Conservation (phyloP, 2,797 vertebrate genomes). For the Notamacropus eugenii region DNA sequence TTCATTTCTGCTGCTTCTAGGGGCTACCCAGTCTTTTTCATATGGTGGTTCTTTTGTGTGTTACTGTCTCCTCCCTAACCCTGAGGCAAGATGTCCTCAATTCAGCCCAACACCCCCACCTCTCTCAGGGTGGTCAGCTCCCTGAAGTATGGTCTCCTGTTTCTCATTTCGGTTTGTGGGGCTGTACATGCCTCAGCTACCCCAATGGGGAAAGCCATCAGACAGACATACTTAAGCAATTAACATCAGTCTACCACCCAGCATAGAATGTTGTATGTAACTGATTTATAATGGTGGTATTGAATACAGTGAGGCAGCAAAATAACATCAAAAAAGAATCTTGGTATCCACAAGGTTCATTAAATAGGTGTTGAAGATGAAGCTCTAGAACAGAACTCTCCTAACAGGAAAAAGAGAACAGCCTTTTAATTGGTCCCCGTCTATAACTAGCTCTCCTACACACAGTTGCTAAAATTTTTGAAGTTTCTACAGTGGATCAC, state of each 20-base stretch:
- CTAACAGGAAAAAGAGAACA: conserved; percentile 5
- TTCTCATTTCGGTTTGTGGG: conserved; percentile 25
- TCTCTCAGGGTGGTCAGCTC: not conserved
- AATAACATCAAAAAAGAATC: conserved; percentile 21
- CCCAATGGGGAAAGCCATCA: conserved; percentile 11
- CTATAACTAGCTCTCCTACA: conserved; percentile 28
- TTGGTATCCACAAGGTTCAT: conserved; percentile 1
- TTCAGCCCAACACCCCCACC: not conserved
- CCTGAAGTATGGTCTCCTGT: not conserved
- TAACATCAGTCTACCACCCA: conserved; percentile 12
- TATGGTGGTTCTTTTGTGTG: not conserved
- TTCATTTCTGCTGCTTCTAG: conserved; percentile 6
- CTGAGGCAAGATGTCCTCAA: conserved; percentile 10
- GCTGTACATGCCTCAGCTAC: not conserved
- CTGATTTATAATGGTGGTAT: conserved; percentile 12
- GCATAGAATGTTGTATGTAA: conserved; percentile 24
- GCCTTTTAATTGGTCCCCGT: not conserved
- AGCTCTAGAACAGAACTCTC: not conserved
- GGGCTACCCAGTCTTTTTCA: not conserved
- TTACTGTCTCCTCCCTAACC: conserved; percentile 16
- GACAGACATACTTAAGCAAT: conserved; percentile 19
- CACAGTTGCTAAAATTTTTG: conserved; percentile 32
- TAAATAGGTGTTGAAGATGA: not conserved
- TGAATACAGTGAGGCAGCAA: conserved; percentile 18
- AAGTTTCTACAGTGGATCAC: not conserved